These are phyloP conservation scores for Machimus rusticus DNA, from an alignment of 2,888 invertebrate genomes.

Conservation along the genomic window DNA sequence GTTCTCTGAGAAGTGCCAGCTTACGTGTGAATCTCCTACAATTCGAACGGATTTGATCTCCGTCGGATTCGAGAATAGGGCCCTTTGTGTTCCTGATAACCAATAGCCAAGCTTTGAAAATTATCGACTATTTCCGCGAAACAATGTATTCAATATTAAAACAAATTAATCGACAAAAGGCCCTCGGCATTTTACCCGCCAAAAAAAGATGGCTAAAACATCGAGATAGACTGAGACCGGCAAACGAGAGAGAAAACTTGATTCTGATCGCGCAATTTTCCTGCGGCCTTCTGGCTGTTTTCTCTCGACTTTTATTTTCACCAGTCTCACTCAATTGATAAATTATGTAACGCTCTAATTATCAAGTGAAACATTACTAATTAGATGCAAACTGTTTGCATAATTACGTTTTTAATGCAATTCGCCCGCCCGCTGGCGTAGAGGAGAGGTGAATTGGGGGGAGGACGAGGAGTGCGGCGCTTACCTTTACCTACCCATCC, in stretches of 20 bases:
- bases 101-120: background rate
- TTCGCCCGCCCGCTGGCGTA: background rate
- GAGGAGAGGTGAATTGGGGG: background rate
- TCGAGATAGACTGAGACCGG: no score
- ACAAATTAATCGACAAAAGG: background rate
- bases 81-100: background rate
- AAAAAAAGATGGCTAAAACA: background rate
- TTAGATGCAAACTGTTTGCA: constrained; percentile 24
- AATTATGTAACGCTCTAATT: constrained; percentile 21
- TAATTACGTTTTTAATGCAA: constrained; percentile 15
- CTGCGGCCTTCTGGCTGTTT: background rate
- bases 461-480: background rate
- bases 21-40: no score
- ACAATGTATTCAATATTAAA: background rate
- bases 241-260: background rate
- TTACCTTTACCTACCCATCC: background rate
- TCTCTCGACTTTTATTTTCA: background rate
- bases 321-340: constrained; percentile 6
- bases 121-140: background rate
- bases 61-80: no score
- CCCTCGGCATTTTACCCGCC: background rate
- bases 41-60: no score
- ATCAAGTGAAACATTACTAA: constrained; percentile 11
- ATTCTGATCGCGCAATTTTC: background rate
- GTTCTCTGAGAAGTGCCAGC: no score